Evolutionary conservation across 2,888 invertebrate genomes (phyloP).

Genomic region (Oscheius sp.): DNA sequence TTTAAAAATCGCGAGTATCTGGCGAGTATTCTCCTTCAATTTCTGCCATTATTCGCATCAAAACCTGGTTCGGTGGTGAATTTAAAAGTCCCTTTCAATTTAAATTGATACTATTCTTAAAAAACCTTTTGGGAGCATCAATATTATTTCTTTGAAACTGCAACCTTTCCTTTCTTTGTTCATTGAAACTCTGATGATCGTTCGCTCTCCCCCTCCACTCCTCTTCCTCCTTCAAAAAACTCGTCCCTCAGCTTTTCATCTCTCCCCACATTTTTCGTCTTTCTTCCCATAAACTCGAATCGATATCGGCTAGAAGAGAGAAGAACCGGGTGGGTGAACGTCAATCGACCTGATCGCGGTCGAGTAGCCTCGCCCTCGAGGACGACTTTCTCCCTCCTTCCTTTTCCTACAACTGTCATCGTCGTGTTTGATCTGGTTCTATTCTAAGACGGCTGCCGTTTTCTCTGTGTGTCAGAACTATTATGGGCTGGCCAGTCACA

Average conservation of each 20-base stretch:
- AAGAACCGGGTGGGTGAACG: conserved; percentile 22
- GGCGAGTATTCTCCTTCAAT: too few species aligned
- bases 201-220: background rate
- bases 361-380: conserved; percentile 13
- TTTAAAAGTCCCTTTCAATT: too few species aligned
- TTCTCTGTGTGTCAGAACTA: too few species aligned
- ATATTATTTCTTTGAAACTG: too few species aligned
- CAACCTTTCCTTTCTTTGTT: too few species aligned
- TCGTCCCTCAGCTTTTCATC: conserved; percentile 7
- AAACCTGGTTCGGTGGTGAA: too few species aligned
- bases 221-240: background rate
- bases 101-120: too few species aligned
- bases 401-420: background rate
- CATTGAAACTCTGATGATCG: background rate
- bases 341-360: conserved; percentile 30
- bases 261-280: background rate
- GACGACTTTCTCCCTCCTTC: background rate
- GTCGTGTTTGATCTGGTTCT: background rate
- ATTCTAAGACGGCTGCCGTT: background rate
- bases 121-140: too few species aligned
- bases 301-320: conserved; percentile 13
- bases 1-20: too few species aligned
- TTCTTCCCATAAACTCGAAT: conserved; percentile 10
- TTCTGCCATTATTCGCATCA: too few species aligned
- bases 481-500: too few species aligned